These are phyloP conservation scores for Crotalus helleri DNA, from an alignment of 2,113 vertebrate genomes.

Conservation along the genomic window DNA sequence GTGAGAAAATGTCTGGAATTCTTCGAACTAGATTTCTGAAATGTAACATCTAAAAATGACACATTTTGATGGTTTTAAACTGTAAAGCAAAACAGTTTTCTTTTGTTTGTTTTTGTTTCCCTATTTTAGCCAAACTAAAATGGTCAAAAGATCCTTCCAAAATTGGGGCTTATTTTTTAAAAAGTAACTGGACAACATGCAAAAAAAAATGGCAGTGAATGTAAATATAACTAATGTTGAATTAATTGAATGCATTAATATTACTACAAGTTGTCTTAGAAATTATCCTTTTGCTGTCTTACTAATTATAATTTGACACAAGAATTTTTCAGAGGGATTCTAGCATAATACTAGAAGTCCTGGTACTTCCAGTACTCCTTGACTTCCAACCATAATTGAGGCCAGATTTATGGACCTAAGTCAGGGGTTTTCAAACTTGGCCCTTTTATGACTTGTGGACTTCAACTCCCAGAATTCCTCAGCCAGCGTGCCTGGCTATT, in stretches of 20 bases:
- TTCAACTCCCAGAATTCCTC: no score
- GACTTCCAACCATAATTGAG: no score
- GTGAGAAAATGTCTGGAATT: background rate
- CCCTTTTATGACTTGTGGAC: no score
- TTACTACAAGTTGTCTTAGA: background rate
- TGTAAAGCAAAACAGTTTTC: background rate
- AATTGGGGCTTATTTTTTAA: background rate
- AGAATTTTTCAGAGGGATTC: background rate
- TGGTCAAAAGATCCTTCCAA: background rate
- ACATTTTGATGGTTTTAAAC: background rate
- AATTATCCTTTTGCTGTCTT: background rate
- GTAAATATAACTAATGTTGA: background rate
- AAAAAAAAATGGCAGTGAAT: background rate
- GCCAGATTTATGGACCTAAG: no score
- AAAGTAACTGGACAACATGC: background rate
- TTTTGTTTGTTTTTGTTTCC: background rate
- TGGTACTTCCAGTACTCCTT: no score
- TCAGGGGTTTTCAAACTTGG: no score
- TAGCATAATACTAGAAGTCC: background rate
- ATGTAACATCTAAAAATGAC: background rate
- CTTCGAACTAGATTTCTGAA: background rate
- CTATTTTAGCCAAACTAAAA: background rate
- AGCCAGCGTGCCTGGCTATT: no score
- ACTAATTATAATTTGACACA: background rate
- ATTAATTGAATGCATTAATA: background rate